Percentiles rank a stretch among this genome's conserved stretches.
Evolutionary conservation across 2,797 vertebrate species (phyloP).

Genomic region (Mycteria americana): DNA sequence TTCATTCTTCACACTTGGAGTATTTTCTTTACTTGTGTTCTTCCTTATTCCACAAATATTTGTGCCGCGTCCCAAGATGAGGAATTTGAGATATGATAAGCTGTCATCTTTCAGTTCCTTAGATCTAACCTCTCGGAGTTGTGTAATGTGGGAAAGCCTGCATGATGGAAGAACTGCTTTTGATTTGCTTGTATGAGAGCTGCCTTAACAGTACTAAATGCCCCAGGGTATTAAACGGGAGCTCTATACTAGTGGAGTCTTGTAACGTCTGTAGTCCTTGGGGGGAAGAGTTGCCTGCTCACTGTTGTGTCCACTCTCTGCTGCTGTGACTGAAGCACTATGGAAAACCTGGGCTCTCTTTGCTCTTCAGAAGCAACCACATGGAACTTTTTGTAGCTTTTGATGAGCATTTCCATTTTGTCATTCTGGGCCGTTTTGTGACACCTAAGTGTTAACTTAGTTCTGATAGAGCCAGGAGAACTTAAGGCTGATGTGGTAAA

Average conservation of each 20-base stretch:
- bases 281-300: neutral
- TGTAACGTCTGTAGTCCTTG: neutral
- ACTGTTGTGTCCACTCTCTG: neutral
- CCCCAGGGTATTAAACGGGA: neutral
- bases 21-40: neutral
- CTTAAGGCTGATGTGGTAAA: neutral
- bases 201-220: neutral
- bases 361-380: neutral
- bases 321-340: neutral
- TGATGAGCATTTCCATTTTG: neutral
- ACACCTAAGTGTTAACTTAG: neutral
- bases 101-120: neutral
- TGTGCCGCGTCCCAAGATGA: neutral
- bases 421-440: neutral
- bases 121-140: neutral
- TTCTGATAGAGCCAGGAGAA: neutral
- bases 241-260: neutral
- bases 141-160: neutral
- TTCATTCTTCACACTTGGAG: neutral
- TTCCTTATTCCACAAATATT: neutral
- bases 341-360: neutral
- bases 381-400: neutral
- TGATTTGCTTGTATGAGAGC: neutral
- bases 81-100: neutral
- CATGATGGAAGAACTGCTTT: neutral